Conservation (phyloP, 2,113 vertebrate genomes). For the Grammomys dolichurus region DNA sequence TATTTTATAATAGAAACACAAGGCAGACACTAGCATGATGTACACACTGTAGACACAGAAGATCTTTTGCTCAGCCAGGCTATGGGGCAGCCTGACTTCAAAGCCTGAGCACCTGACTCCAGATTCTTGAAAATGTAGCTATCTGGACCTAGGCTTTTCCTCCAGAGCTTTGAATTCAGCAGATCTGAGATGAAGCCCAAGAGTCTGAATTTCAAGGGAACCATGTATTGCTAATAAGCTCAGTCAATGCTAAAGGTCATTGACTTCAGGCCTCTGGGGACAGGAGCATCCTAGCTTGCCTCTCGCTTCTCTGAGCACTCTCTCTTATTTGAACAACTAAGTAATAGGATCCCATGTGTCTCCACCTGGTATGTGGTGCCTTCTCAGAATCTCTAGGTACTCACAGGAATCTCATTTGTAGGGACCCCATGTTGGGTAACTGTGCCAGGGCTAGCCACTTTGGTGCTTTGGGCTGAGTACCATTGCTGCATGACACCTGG, state of each 20-base stretch:
- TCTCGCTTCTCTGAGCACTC: not conserved
- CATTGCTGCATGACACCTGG: not conserved
- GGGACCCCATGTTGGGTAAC: not conserved
- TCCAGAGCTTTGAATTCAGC: not conserved
- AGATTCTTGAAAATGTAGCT: not conserved
- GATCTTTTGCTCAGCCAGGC: not conserved
- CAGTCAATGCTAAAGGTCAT: not conserved
- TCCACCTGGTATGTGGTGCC: not conserved
- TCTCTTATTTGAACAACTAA: not conserved
- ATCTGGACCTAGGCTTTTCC: not conserved
- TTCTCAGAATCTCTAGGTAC: not conserved
- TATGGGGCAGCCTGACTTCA: not conserved
- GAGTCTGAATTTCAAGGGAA: constrained; percentile 1
- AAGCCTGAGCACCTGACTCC: not conserved
- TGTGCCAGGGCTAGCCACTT: not conserved
- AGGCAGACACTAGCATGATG: not conserved
- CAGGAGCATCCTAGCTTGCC: not conserved
- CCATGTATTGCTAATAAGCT: rapidly evolving
- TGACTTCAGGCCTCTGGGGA: no score
- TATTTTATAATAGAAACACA: not conserved
- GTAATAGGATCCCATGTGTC: not conserved
- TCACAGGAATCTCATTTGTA: not conserved
- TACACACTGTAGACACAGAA: not conserved
- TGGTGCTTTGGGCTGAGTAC: not conserved
- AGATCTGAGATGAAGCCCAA: not conserved